phyloP scores from a whole-genome alignment of 2,113 vertebrate species.

The Marmota flaviventris region DNA sequence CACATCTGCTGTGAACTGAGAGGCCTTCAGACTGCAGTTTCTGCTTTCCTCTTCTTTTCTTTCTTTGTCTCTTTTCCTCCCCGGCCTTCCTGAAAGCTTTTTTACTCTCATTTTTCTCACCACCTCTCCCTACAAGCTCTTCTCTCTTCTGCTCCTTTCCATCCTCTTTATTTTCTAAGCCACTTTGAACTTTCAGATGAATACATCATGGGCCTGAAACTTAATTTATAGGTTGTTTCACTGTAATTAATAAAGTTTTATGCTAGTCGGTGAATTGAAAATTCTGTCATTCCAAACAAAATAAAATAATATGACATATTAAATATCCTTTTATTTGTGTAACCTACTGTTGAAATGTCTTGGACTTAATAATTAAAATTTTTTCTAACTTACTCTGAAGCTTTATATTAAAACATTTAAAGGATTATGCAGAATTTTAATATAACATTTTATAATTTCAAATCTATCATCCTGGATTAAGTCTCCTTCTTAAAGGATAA shows the following conservation, averaged over 20 bases:
- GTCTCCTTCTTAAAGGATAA: neutral
- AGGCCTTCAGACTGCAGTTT: neutral
- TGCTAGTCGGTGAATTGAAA: neutral
- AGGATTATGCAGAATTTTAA: neutral
- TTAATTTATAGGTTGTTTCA: neutral
- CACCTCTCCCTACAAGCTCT: neutral
- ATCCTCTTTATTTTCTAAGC: neutral
- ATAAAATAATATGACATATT: neutral
- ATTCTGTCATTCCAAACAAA: conserved; percentile 6
- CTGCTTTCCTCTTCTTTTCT: neutral
- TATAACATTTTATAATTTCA: neutral
- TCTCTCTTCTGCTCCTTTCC: neutral
- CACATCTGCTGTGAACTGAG: no score
- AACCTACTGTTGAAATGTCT: neutral
- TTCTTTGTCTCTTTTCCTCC: neutral
- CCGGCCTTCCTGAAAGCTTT: neutral
- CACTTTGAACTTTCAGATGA: neutral
- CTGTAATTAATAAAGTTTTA: neutral
- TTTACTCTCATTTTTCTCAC: neutral
- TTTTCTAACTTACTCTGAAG: neutral
- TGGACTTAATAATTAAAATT: conserved; percentile 4
- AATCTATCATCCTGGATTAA: neutral
- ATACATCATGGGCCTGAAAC: neutral
- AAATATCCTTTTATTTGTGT: neutral
- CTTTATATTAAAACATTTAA: neutral